phyloP scores from a whole-genome alignment of 2,113 vertebrate species.

The Pholis gunnellus region DNA sequence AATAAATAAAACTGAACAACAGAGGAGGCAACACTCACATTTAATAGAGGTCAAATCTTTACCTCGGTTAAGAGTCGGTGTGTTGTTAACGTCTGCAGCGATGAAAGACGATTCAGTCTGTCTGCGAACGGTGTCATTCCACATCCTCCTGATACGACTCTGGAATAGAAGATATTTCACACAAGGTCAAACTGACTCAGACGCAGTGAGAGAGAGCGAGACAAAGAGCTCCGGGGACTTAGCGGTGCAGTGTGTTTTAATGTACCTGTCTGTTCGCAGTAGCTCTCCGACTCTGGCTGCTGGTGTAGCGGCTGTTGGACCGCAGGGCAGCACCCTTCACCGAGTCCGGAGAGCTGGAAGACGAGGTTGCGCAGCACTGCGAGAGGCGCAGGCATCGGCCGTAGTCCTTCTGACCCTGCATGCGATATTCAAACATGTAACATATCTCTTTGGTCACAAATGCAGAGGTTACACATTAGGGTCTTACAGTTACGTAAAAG shows the following conservation, averaged over 20 bases:
- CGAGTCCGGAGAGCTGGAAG: constrained; percentile 88
- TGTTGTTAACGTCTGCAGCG: constrained; percentile 92
- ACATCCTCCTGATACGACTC: constrained; percentile 96
- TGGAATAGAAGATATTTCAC: constrained; percentile 66
- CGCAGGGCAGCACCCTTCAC: constrained; percentile 91
- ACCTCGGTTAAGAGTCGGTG: constrained; percentile 93
- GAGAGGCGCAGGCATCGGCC: constrained; percentile 92
- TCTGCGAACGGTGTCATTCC: constrained; percentile 94
- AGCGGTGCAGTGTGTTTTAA: neutral
- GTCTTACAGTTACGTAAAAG: neutral
- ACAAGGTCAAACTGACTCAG: constrained; percentile 25
- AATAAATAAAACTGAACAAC: neutral
- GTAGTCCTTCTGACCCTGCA: constrained; percentile 93
- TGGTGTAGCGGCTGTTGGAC: constrained; percentile 92
- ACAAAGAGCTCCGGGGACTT: neutral
- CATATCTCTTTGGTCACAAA: neutral
- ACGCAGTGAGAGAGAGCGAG: neutral
- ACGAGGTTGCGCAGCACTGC: constrained; percentile 89
- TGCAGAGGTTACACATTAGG: neutral
- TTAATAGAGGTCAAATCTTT: constrained; percentile 33
- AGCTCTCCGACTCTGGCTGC: constrained; percentile 86
- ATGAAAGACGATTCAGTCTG: constrained; percentile 96
- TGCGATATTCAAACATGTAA: neutral
- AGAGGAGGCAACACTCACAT: constrained; percentile 6
- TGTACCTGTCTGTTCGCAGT: constrained; percentile 82